Percentiles rank a stretch among this genome's conserved stretches.
phyloP scores from a whole-genome alignment of 2,888 invertebrate species.

The Dryomyza anilis region DNA sequence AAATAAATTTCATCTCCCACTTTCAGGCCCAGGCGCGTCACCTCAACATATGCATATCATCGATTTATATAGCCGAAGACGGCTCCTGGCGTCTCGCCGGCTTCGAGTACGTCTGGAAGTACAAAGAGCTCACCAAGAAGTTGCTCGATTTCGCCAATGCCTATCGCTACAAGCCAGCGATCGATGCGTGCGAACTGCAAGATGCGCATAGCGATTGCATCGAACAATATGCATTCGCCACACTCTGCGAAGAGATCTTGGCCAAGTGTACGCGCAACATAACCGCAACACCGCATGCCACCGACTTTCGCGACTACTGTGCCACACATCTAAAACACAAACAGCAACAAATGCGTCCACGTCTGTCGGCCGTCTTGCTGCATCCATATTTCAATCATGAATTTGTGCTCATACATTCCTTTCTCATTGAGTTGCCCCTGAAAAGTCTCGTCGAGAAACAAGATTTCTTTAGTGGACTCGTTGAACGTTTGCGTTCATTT shows the following conservation, averaged over 20 bases:
- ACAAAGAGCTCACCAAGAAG: conserved; percentile 69
- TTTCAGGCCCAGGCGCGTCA: conserved; percentile 75
- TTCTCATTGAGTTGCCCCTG: conserved; percentile 80
- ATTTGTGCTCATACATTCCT: conserved; percentile 82
- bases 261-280: conserved; percentile 38
- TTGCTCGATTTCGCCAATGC: conserved; percentile 72
- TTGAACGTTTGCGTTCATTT: conserved; percentile 72
- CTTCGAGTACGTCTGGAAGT: conserved; percentile 78
- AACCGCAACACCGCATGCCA: conserved; percentile 71
- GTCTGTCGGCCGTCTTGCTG: conserved; percentile 68
- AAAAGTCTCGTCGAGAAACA: conserved; percentile 78
- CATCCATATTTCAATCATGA: conserved; percentile 85
- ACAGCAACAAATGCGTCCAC: conserved; percentile 70
- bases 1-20: conserved; percentile 18
- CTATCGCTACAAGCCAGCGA: conserved; percentile 73
- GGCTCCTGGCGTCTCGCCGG: conserved; percentile 89
- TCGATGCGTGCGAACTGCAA: conserved; percentile 64
- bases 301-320: conserved; percentile 74
- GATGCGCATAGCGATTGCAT: conserved; percentile 65
- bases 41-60: conserved; percentile 79
- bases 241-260: conserved; percentile 76
- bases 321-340: conserved; percentile 71
- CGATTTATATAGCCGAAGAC: conserved; percentile 81
- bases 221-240: conserved; percentile 79
- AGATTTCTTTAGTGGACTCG: conserved; percentile 76